phyloP scores from a whole-genome alignment of 2,797 vertebrate genomes.

The Phyllotis vaccarum region DNA sequence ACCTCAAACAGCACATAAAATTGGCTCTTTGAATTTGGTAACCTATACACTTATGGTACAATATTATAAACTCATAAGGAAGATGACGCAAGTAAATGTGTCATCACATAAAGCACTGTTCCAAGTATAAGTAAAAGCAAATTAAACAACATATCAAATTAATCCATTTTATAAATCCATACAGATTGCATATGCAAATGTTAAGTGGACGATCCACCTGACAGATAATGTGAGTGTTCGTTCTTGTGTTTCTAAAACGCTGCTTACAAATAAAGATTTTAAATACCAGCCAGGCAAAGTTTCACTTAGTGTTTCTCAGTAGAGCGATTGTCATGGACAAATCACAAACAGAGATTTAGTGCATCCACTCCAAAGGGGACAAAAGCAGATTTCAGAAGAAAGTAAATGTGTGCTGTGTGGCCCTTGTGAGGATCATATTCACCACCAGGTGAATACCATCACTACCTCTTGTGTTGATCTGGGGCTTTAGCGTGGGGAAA shows the following conservation, averaged over 20 bases:
- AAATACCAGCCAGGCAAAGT: neutral
- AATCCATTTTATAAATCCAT: neutral
- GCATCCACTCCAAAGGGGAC: neutral
- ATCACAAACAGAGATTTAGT: neutral
- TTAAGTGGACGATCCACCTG: neutral
- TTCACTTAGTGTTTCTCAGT: neutral
- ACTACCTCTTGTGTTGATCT: no score
- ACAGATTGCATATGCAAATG: neutral
- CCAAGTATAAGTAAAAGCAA: neutral
- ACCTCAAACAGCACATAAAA: neutral
- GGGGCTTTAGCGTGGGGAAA: neutral
- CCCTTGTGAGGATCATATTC: no score
- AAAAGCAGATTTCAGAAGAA: neutral
- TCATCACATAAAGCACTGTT: neutral
- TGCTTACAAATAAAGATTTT: neutral
- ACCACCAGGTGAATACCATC: no score
- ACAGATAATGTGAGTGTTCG: neutral
- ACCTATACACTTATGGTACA: neutral
- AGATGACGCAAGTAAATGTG: neutral
- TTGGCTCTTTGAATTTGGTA: neutral
- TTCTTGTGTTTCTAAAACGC: neutral
- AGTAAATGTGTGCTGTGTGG: neutral
- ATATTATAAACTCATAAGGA: neutral
- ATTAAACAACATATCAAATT: neutral
- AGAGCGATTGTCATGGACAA: neutral